These are phyloP conservation scores for Metopia argyrocephala DNA, from an alignment of 2,888 invertebrate genomes.

Conservation along the genomic window DNA sequence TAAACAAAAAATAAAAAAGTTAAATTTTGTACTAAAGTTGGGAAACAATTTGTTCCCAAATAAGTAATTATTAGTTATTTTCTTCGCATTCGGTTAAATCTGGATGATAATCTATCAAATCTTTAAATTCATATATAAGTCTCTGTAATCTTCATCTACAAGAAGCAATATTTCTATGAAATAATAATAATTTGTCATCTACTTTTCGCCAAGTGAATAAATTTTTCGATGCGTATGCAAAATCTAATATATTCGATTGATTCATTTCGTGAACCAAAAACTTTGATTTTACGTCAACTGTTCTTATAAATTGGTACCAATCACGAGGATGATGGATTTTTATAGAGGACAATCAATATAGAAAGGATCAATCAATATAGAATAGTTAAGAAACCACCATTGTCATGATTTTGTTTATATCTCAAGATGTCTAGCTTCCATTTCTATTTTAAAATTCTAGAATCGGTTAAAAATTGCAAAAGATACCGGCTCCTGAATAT, in stretches of 20 bases:
- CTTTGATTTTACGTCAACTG: constrained; percentile 34
- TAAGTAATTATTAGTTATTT: constrained; percentile 15
- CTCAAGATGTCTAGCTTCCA: too few relatives aligned
- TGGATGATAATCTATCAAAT: constrained; percentile 29
- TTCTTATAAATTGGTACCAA: constrained; percentile 41
- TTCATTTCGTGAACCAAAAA: constrained; percentile 46
- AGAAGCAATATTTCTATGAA: constrained; percentile 42
- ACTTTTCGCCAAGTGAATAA: constrained; percentile 31
- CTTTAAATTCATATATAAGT: constrained; percentile 48
- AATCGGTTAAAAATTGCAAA: too few relatives aligned
- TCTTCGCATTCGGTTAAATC: constrained; percentile 41
- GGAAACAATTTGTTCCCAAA: too few relatives aligned
- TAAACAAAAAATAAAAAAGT: too few relatives aligned
- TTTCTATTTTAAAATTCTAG: too few relatives aligned
- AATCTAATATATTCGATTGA: constrained; percentile 27
- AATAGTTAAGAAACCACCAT: too few relatives aligned
- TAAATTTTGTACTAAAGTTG: too few relatives aligned
- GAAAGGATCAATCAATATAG: too few relatives aligned
- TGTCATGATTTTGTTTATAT: too few relatives aligned
- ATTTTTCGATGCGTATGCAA: constrained; percentile 37
- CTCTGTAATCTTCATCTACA: constrained; percentile 42
- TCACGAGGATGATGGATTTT: constrained; percentile 43
- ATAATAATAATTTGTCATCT: constrained; percentile 44
- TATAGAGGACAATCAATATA: too few relatives aligned
- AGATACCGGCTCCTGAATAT: too few relatives aligned